Conservation (phyloP, 2,888 invertebrate genomes). For the Cheilosia impressa region DNA sequence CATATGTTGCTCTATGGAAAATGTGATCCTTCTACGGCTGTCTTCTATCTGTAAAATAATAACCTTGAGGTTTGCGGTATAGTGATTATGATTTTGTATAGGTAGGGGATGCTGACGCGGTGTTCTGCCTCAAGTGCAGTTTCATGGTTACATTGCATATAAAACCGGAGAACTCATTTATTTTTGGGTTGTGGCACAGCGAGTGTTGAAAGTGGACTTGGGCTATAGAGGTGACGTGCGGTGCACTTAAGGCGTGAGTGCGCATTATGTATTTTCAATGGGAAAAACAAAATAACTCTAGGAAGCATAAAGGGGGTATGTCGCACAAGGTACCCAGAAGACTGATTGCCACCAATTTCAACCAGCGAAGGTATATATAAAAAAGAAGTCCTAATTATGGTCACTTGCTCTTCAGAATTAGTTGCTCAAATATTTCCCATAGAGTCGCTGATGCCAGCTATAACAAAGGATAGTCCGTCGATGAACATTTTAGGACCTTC, state of each 20-base stretch:
- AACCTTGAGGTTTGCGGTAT: background rate
- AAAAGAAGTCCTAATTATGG: too few relatives aligned
- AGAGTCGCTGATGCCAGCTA: too few relatives aligned
- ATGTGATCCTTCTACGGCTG: background rate
- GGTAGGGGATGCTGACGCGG: background rate
- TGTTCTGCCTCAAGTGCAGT: background rate
- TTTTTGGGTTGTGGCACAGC: background rate
- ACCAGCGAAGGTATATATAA: too few relatives aligned
- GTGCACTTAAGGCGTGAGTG: background rate
- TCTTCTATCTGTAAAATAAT: background rate
- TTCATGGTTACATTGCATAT: background rate
- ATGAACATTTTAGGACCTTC: too few relatives aligned
- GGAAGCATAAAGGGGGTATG: too few relatives aligned
- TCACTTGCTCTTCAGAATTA: too few relatives aligned
- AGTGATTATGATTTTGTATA: background rate
- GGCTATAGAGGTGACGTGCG: background rate
- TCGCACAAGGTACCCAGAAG: too few relatives aligned
- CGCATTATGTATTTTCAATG: too few relatives aligned
- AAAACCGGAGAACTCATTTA: background rate
- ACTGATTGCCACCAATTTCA: too few relatives aligned
- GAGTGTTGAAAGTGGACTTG: background rate
- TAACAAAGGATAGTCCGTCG: too few relatives aligned
- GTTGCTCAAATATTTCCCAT: too few relatives aligned
- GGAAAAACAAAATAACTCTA: too few relatives aligned
- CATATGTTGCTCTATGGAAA: conserved; percentile 1